These are phyloP conservation scores for Leptatherina wallacei DNA, from an alignment of 2,797 vertebrate species.

Conservation along the genomic window DNA sequence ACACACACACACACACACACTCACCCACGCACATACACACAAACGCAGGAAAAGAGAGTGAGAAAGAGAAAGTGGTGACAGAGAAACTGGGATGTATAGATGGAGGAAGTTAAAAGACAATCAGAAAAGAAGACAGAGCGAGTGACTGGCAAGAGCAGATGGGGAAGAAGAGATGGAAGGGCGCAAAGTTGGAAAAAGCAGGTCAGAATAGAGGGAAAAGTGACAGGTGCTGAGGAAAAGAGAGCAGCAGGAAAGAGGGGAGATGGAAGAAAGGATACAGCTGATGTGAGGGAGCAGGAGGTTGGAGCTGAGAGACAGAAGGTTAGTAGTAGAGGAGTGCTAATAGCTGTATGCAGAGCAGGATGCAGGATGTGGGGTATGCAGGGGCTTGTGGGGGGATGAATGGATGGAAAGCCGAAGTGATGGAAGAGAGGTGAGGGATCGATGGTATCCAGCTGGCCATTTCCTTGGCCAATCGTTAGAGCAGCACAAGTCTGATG, in stretches of 20 bases:
- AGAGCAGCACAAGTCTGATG: slow-evolving; percentile 66
- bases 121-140: slow-evolving; percentile 71
- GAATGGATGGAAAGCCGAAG: slow-evolving; percentile 32
- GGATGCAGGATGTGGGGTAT: slow-evolving; percentile 54
- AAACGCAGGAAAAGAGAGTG: slow-evolving; percentile 22
- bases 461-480: slow-evolving; percentile 72
- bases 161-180: slow-evolving; percentile 60
- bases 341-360: slow-evolving; percentile 72
- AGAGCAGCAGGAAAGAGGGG: slow-evolving; percentile 44
- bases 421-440: slow-evolving; percentile 56
- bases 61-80: slow-evolving; percentile 47
- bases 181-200: slow-evolving; percentile 45
- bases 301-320: slow-evolving; percentile 55
- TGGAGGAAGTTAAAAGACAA: slow-evolving; percentile 76
- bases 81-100: slow-evolving; percentile 63
- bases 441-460: slow-evolving; percentile 77
- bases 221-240: slow-evolving; percentile 63
- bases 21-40: slow-evolving; percentile 18
- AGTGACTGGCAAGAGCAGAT: slow-evolving; percentile 73
- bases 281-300: slow-evolving; percentile 8
- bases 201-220: slow-evolving; percentile 55
- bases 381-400: slow-evolving; percentile 23
- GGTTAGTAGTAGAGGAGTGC: slow-evolving; percentile 67
- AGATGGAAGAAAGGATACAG: slow-evolving; percentile 3
- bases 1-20: slow-evolving; percentile 41